Evolutionary conservation across 2,888 invertebrate species (phyloP), one percentile per base, ranked within the genome.

Genomic region (Panopea generosa): DNA sequence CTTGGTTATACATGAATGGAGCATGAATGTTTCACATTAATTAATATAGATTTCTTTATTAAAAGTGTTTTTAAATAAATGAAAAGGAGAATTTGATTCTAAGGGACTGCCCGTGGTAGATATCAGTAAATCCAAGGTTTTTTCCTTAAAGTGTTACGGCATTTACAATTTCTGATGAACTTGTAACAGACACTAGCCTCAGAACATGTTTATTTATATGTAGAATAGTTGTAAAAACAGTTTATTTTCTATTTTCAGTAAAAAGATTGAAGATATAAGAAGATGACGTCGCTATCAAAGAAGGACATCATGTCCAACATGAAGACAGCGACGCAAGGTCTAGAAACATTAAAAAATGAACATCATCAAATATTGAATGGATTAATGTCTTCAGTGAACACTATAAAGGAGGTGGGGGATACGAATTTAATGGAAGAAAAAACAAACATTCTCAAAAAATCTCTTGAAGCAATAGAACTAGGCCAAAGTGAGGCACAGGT

Each of bases 201-300:
- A n/a, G n/a, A n/a, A n/a, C n/a, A n/a, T n/a, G n/a, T n/a, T n/a
- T n/a, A n/a, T n/a, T n/a, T n/a, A n/a, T n/a, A n/a, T n/a, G n/a
- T n/a, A n/a, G n/a, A n/a, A n/a, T n/a, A n/a, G n/a, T n/a, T n/a
- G n/a, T n/a, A n/a, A n/a, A n/a, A n/a, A n/a, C n/a, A n/a, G n/a
- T n/a, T n/a, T n/a, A n/a, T n/a, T 77, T 74, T 60, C 70, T 55
- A 59, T 76, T 94, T 94, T 43, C 94, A 98, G 98, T 94, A 97
- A 97, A 95, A 98, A 98, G 95, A 98, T 98, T 94, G 98, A 98
- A 94, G 96, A 96, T 93, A 96, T 98, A 98, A 98, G 94, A 98
- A 97, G 95, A 99, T 99, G 98, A 98, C 98, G 93, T 97, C 98
- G 94, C 96, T 99, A 96, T 96, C 97, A 89, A 99, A 99, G 95